These are phyloP conservation scores for Drosophila sordidapex DNA, from an alignment of 2,888 invertebrate genomes.

Conservation along the genomic window DNA sequence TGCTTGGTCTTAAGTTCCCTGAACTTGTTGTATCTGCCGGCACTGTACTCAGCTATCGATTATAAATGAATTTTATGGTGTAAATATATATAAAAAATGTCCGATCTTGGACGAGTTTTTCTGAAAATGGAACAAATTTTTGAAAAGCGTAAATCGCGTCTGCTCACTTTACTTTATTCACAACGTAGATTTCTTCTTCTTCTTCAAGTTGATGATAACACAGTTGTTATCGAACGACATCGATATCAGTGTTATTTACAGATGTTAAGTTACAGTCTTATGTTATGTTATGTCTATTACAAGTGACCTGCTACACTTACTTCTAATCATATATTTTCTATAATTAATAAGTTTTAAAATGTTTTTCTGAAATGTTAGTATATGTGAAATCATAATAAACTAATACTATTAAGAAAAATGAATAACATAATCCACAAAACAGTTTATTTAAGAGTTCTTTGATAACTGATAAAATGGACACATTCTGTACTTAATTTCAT, in stretches of 20 bases:
- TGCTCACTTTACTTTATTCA: too few relatives aligned
- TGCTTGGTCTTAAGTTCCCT: neutral
- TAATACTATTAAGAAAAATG: neutral
- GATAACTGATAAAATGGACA: too few relatives aligned
- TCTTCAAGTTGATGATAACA: too few relatives aligned
- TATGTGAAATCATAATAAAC: neutral
- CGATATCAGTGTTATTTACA: too few relatives aligned
- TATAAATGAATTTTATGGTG: neutral
- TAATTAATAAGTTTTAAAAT: neutral
- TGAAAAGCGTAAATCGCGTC: neutral
- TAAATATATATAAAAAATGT: neutral
- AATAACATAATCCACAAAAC: neutral
- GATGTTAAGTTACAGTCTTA: too few relatives aligned
- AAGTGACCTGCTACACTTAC: neutral
- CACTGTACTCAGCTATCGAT: neutral
- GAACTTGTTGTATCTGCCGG: neutral
- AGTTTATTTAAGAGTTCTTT: neutral
- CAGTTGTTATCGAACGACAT: too few relatives aligned
- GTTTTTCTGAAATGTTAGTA: neutral
- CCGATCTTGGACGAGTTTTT: too few relatives aligned
- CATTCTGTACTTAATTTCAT: neutral
- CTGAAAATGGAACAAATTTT: too few relatives aligned
- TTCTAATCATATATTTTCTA: too few relatives aligned
- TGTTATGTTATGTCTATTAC: too few relatives aligned
- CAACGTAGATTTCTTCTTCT: too few relatives aligned